A percentile compares a stretch with the other conserved stretches of the same genome.
phyloP scores from a whole-genome alignment of 64 coral and sea anemone genomes.

The Actinia equina region DNA sequence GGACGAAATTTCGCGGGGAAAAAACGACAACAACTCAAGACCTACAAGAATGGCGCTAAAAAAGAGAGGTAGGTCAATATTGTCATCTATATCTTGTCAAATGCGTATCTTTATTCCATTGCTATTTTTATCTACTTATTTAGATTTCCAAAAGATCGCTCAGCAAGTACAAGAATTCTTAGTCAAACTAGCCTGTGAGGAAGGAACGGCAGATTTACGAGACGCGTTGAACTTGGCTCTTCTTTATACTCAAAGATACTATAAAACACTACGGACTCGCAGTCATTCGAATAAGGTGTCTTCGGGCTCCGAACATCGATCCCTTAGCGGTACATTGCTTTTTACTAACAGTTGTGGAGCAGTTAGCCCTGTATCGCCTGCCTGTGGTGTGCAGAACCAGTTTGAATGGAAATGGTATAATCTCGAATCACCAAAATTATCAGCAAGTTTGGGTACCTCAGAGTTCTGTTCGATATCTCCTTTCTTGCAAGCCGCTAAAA shows the following conservation, averaged over 20 bases:
- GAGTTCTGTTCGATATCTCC: constrained; percentile 74
- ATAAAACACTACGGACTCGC: constrained; percentile 70
- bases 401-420: constrained; percentile 97
- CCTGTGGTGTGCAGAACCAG: constrained; percentile 66
- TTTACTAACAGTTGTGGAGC: constrained; percentile 66
- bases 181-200: constrained; percentile 69
- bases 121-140: not conserved
- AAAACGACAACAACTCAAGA: not conserved
- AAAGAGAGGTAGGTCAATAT: constrained; percentile 63
- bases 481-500: constrained; percentile 63
- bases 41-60: constrained; percentile 69
- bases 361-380: constrained; percentile 71
- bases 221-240: constrained; percentile 82
- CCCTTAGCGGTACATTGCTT: constrained; percentile 66
- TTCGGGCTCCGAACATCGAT: constrained; percentile 43
- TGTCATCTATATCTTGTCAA: constrained; percentile 28
- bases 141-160: constrained; percentile 92
- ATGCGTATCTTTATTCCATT: not conserved
- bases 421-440: constrained; percentile 77
- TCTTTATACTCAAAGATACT: constrained; percentile 85
- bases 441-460: constrained; percentile 73
- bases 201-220: constrained; percentile 72
- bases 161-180: constrained; percentile 81
- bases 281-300: constrained; percentile 46
- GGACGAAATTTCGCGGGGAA: not conserved